phyloP scores from a whole-genome alignment of 64 coral and sea anemone genomes.

The Stichodactyla mertensii region DNA sequence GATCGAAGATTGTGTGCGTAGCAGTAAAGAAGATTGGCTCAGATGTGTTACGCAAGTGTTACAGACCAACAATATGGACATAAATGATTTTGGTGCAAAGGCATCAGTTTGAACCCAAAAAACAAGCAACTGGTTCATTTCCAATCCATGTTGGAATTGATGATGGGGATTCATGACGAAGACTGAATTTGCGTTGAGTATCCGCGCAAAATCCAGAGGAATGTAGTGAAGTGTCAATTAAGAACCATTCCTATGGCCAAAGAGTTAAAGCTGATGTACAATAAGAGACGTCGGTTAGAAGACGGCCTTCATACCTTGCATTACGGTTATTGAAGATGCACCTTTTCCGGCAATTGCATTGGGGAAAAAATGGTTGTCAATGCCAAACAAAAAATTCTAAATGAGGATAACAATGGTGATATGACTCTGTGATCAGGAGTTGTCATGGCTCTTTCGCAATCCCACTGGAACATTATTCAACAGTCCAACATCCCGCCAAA shows the following conservation, averaged over 20 bases:
- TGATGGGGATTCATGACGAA: not conserved
- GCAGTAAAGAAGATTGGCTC: constrained; percentile 20
- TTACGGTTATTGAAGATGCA: not conserved
- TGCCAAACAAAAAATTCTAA: not conserved
- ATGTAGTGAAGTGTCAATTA: too few species aligned
- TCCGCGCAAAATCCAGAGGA: not conserved
- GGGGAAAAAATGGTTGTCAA: not conserved
- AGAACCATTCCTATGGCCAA: not conserved
- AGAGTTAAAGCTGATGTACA: not conserved
- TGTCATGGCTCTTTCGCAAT: not conserved
- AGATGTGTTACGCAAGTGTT: too few species aligned
- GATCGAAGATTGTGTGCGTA: not conserved
- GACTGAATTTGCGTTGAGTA: not conserved
- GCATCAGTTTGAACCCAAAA: constrained; percentile 7
- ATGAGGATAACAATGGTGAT: not conserved
- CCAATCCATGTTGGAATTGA: constrained; percentile 11
- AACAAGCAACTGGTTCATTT: not conserved
- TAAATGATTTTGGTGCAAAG: too few species aligned
- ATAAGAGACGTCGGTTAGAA: not conserved
- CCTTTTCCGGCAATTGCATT: not conserved
- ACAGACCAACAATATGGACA: too few species aligned
- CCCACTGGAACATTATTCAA: not conserved
- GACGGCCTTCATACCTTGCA: not conserved
- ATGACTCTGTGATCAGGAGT: not conserved
- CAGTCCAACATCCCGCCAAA: not conserved